Evolutionary conservation across 30 jellyfish, hydroid and myxozoan species (phyloP).

Genomic region (Chironex yamaguchii): DNA sequence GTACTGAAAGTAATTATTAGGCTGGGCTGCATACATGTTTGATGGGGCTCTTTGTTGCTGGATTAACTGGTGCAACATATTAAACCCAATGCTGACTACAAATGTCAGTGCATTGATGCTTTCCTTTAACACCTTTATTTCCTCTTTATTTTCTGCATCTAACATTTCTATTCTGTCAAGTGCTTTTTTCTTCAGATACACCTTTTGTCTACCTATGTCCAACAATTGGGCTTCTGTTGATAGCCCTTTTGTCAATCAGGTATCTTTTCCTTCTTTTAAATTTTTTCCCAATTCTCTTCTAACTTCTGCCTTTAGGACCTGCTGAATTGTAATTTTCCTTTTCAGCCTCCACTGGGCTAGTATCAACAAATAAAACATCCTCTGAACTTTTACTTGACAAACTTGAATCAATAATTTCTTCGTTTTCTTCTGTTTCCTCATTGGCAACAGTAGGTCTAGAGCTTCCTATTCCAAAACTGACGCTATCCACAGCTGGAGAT

Average conservation of each 20-base stretch:
- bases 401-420: not conserved
- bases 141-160: slow-evolving; percentile 1
- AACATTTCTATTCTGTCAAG: slow-evolving; percentile 15
- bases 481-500: slow-evolving; percentile 41
- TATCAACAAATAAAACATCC: not conserved
- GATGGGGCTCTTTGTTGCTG: not conserved
- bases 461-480: slow-evolving; percentile 15
- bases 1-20: too few species aligned
- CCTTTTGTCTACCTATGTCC: slow-evolving; percentile 15
- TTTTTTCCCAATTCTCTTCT: not conserved
- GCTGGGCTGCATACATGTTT: too few species aligned
- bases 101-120: not conserved
- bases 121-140: not conserved
- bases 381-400: not conserved
- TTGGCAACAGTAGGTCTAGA: not conserved
- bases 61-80: not conserved
- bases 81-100: slow-evolving; percentile 7
- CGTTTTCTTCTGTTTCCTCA: not conserved
- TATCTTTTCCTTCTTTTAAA: slow-evolving; percentile 10
- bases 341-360: not conserved
- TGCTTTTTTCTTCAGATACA: not conserved
- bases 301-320: not conserved
- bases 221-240: slow-evolving; percentile 48
- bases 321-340: not conserved
- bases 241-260: not conserved